These are phyloP conservation scores for Brachyhypopomus occidentalis DNA, from an alignment of 2,113 vertebrate genomes.

Conservation along the genomic window DNA sequence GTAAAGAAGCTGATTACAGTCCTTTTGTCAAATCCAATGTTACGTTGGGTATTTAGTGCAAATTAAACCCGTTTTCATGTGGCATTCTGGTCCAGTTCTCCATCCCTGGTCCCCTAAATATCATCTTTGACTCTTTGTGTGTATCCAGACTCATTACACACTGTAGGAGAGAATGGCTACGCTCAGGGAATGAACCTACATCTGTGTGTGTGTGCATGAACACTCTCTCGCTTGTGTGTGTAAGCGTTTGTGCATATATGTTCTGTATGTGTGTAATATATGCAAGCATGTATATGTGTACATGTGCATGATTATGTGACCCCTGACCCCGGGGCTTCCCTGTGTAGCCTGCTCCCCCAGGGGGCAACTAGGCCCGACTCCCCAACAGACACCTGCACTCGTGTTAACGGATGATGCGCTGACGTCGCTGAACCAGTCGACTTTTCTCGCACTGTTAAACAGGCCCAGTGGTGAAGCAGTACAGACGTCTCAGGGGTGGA, in stretches of 20 bases:
- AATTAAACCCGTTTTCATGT: not conserved
- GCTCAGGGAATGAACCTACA: not conserved
- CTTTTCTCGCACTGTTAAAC: not conserved
- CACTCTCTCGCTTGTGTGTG: not conserved
- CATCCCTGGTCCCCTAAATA: no score
- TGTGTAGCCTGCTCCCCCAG: slow-evolving; percentile 24
- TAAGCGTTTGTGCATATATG: not conserved
- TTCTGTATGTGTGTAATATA: no score
- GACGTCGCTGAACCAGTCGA: slow-evolving; percentile 1
- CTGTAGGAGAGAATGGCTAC: not conserved
- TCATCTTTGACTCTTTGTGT: no score
- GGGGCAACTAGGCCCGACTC: not conserved
- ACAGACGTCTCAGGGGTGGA: not conserved
- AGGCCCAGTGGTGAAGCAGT: not conserved
- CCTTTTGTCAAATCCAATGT: not conserved
- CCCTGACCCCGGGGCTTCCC: slow-evolving; percentile 31
- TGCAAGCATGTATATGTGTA: not conserved
- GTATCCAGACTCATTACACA: not conserved
- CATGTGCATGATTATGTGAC: slow-evolving; percentile 6
- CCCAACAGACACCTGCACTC: slow-evolving; percentile 33
- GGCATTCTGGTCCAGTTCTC: no score
- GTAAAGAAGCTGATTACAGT: not conserved
- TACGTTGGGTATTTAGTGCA: no score
- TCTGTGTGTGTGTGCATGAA: not conserved
- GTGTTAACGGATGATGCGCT: slow-evolving; percentile 19